Evolutionary conservation across 1,140 invertebrate genomes (phyloP), one percentile per base, ranked within the genome.

Genomic region (Diploscapter pachys): DNA sequence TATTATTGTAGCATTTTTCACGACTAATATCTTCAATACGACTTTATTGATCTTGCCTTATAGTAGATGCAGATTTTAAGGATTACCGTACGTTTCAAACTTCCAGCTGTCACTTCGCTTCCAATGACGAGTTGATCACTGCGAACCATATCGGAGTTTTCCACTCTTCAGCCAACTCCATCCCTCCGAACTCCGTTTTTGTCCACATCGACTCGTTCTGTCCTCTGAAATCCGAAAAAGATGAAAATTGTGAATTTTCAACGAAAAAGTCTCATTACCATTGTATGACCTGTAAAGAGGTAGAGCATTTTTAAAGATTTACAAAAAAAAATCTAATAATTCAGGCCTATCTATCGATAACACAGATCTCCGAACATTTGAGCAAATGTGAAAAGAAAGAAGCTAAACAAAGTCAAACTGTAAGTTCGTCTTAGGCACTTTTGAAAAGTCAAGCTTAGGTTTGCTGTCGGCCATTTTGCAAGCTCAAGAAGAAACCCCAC

Each of bases 21-120:
- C 31, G 31, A 31, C 31, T 31, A 31, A 31, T 31, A 31, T 31
- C 31, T 31, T 31, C 31, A 31, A 31, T 31, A 1, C 31, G 31
- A 31, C 31, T 31, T 31, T 31, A 31, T 31, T 31, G 31, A 31
- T 31, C 31, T 31, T 31, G 31, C 31, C 31, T 31, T 31, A 31
- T 31, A 31, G 31, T 31, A 31, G 31, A 1, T 31, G 31, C 31
- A 1, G 31, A 31, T 31, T 31, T 31, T 31, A 31, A 31, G 31
- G 31, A 31, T 31, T 31, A 31, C 1, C 31, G 31, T 31, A 31
- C 31, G 31, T 64, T 31, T 64, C 6, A 5, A 13, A 6, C 6
- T 64, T 64, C 13, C 63, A 64, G 63, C 31, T 64, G 63, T 31
- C 63, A 64, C 63, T 64, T 64, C 51, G 5, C 63, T 13, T 64